Evolutionary conservation across 2,113 vertebrate genomes (phyloP).

Genomic region (Campylorhamphus procurvoides): DNA sequence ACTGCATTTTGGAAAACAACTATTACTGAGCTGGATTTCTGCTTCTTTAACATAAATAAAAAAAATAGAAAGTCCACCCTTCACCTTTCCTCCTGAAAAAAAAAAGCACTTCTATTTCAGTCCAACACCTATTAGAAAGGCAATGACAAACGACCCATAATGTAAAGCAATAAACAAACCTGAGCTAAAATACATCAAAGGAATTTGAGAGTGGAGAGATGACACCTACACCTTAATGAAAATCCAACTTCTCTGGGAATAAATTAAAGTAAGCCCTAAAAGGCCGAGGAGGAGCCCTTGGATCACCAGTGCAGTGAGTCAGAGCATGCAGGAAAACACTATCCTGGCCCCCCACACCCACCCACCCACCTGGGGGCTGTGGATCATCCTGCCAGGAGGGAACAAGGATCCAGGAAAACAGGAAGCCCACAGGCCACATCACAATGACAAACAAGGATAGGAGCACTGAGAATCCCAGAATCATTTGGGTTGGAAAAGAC

Average conservation of each 20-base stretch:
- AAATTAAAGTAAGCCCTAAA: background rate
- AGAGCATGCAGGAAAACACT: background rate
- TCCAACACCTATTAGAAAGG: slow-evolving; percentile 29
- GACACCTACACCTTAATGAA: slow-evolving; percentile 17
- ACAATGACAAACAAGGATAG: background rate
- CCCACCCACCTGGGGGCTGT: background rate
- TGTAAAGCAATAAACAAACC: slow-evolving; percentile 39
- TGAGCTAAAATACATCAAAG: background rate
- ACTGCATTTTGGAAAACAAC: background rate
- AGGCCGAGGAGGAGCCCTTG: background rate
- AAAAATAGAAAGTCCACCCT: background rate
- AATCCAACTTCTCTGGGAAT: slow-evolving; percentile 19
- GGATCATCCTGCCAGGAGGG: background rate
- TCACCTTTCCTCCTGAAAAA: background rate
- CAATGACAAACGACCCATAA: slow-evolving; percentile 40
- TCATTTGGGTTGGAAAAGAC: background rate
- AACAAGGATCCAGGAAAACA: rapidly evolving
- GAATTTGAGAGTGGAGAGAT: background rate
- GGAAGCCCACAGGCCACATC: background rate
- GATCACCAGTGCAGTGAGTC: background rate
- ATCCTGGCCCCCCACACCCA: background rate
- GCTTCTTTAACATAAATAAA: background rate
- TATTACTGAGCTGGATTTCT: background rate
- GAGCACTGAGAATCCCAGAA: background rate
- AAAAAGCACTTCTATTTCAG: background rate